Evolutionary conservation across 1,140 invertebrate species (phyloP).

Genomic region (Drosophila ercepeae): DNA sequence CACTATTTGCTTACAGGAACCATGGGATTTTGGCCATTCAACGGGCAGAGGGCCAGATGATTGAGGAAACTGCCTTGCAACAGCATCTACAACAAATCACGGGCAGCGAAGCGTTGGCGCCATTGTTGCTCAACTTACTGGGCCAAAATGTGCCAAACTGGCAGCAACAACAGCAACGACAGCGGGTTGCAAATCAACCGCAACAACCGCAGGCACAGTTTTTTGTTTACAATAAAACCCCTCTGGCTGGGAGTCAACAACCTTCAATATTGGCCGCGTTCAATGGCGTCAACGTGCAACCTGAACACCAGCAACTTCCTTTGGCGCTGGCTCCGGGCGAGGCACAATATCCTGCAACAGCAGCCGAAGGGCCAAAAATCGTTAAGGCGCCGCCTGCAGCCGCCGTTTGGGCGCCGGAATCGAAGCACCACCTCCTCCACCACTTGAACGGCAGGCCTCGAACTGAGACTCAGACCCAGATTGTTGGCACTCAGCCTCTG

Average conservation of each 20-base stretch:
- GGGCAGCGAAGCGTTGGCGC: slow-evolving; percentile 53
- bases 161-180: slow-evolving; percentile 37
- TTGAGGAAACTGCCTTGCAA: slow-evolving; percentile 44
- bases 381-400: slow-evolving; percentile 55
- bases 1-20: slow-evolving; percentile 50
- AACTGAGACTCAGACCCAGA: background rate
- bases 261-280: slow-evolving; percentile 71
- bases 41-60: slow-evolving; percentile 39
- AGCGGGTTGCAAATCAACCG: slow-evolving; percentile 18
- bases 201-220: slow-evolving; percentile 43
- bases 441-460: slow-evolving; percentile 5
- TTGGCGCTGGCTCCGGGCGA: slow-evolving; percentile 49
- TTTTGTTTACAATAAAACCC: slow-evolving; percentile 63
- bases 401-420: slow-evolving; percentile 36
- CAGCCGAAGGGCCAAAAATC: slow-evolving; percentile 54
- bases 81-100: slow-evolving; percentile 61
- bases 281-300: slow-evolving; percentile 69
- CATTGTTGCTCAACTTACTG: slow-evolving; percentile 70
- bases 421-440: slow-evolving; percentile 1
- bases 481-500: slow-evolving; percentile 32
- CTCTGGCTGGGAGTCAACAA: slow-evolving; percentile 62
- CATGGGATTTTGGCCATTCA: slow-evolving; percentile 27
- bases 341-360: slow-evolving; percentile 46
- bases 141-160: slow-evolving; percentile 72
- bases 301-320: slow-evolving; percentile 27